Evolutionary conservation across 2,113 vertebrate species (phyloP).

Genomic region (Protobothrops mucrosquamatus): DNA sequence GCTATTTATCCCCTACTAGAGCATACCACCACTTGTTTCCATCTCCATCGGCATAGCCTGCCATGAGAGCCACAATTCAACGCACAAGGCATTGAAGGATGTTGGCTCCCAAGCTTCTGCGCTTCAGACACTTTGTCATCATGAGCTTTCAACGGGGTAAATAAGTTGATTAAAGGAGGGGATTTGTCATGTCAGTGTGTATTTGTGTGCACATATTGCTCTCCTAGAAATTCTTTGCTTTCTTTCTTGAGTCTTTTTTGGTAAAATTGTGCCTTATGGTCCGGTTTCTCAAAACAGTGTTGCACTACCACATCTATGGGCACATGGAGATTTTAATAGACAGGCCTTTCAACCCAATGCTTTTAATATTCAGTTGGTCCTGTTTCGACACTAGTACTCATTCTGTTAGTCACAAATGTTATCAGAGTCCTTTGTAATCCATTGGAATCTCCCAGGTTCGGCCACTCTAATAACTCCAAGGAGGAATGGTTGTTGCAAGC

Average conservation of each 20-base stretch:
- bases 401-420: neutral
- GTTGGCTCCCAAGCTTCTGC: conserved; percentile 45
- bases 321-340: neutral
- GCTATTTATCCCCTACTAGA: conserved; percentile 62
- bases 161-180: conserved; percentile 65
- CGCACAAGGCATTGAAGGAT: conserved; percentile 40
- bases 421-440: neutral
- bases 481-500: neutral
- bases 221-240: conserved; percentile 37
- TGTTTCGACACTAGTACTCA: neutral
- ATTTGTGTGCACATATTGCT: conserved; percentile 12
- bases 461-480: neutral
- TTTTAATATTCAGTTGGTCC: neutral
- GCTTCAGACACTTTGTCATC: conserved; percentile 63
- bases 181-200: conserved; percentile 56
- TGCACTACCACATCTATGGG: no score
- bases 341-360: neutral
- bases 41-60: conserved; percentile 60
- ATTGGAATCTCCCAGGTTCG: neutral
- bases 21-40: conserved; percentile 52
- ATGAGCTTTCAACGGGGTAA: conserved; percentile 59
- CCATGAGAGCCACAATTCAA: conserved; percentile 59
- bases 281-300: neutral
- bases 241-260: neutral
- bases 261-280: neutral